phyloP scores from a whole-genome alignment of 1,140 invertebrate genomes.

The Formica exsecta region DNA sequence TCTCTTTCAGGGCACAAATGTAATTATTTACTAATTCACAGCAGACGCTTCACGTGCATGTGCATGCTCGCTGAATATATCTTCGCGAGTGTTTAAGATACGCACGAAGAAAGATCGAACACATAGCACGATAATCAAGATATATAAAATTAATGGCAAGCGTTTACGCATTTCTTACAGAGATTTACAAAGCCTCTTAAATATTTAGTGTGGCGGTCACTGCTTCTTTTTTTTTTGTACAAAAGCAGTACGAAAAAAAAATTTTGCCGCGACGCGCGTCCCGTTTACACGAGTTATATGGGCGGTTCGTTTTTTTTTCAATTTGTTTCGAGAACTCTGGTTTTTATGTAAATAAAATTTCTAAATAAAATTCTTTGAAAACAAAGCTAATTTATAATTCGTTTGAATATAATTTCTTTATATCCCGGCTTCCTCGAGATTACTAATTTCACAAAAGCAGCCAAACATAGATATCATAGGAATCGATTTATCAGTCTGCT shows the following conservation, averaged over 20 bases:
- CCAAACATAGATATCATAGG: constrained; percentile 40
- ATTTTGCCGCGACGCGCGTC: constrained; percentile 39
- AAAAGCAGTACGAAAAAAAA: constrained; percentile 58
- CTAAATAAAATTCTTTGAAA: constrained; percentile 10
- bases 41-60: constrained; percentile 60
- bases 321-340: constrained; percentile 46
- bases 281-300: constrained; percentile 62
- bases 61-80: constrained; percentile 71
- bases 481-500: constrained; percentile 62
- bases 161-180: constrained; percentile 53
- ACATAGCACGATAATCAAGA: constrained; percentile 74
- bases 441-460: constrained; percentile 39
- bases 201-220: constrained; percentile 52
- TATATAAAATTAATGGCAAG: constrained; percentile 72
- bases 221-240: constrained; percentile 53
- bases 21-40: constrained; percentile 61
- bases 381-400: constrained; percentile 38
- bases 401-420: neutral
- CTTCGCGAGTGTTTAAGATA: constrained; percentile 64
- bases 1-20: constrained; percentile 35
- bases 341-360: constrained; percentile 35
- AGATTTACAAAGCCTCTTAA: constrained; percentile 63
- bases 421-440: neutral
- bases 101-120: constrained; percentile 73
- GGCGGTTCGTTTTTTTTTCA: constrained; percentile 69